Percentiles rank a stretch among this genome's conserved stretches.
Conservation (phyloP, 2,797 vertebrate genomes). For the Pelobates cultripes region DNA sequence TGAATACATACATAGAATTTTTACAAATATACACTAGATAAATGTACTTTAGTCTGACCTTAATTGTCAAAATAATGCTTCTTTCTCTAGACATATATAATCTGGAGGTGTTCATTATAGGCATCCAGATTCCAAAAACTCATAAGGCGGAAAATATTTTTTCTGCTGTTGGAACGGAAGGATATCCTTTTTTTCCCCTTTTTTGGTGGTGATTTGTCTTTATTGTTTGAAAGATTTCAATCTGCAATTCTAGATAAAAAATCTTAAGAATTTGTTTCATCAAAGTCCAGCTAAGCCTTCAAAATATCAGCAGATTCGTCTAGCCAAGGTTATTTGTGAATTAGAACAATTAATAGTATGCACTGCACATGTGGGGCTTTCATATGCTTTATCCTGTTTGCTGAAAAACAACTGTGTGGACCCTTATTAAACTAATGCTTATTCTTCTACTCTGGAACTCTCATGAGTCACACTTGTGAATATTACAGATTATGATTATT, state of each 20-base stretch:
- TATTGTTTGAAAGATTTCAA: background rate
- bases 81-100: background rate
- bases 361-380: background rate
- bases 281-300: background rate
- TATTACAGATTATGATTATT: too few species aligned
- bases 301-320: background rate
- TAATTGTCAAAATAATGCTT: background rate
- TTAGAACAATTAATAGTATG: background rate
- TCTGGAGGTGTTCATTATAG: background rate
- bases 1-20: background rate
- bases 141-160: background rate
- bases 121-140: background rate
- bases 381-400: background rate
- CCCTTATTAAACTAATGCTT: too few species aligned
- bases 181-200: background rate
- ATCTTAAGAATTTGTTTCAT: constrained; percentile 13
- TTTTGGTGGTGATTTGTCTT: background rate
- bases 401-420: background rate
- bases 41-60: background rate
- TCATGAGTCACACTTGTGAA: too few species aligned
- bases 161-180: background rate
- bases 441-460: too few species aligned
- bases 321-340: background rate
- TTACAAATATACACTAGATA: background rate
- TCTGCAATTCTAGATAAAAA: background rate